Conservation (phyloP, 2,888 invertebrate genomes). For the Polia nebulosa region DNA sequence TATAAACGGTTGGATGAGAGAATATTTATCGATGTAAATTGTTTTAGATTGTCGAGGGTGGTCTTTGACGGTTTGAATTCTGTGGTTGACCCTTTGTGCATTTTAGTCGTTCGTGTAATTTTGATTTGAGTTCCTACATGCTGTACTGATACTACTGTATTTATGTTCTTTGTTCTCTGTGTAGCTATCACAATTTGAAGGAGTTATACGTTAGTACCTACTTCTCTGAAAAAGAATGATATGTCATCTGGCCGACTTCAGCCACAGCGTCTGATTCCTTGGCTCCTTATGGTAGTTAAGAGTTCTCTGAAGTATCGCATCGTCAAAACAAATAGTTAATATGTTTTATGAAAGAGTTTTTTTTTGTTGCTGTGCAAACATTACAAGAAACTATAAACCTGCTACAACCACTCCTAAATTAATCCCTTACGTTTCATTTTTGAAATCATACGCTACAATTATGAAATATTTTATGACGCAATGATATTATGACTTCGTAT, state of each 20-base stretch:
- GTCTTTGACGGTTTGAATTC: slow-evolving; percentile 9
- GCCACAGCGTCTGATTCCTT: background rate
- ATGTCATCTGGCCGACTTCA: background rate
- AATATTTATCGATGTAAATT: slow-evolving; percentile 52
- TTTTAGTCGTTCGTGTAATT: background rate
- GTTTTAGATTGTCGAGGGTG: slow-evolving; percentile 41
- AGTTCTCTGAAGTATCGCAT: background rate
- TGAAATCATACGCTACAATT: slow-evolving; percentile 34
- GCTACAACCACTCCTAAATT: too few species aligned
- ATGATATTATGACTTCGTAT: slow-evolving; percentile 30
- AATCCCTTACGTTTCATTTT: slow-evolving; percentile 33
- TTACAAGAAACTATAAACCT: background rate
- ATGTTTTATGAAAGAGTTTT: background rate
- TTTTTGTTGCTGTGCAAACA: background rate
- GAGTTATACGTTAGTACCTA: background rate
- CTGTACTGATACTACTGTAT: background rate
- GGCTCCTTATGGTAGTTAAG: too few species aligned
- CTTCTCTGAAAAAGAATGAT: background rate
- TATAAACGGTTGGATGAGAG: slow-evolving; percentile 23
- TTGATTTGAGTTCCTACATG: background rate
- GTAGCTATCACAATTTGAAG: background rate
- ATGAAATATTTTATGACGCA: slow-evolving; percentile 45
- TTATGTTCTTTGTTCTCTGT: background rate
- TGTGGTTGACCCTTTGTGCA: background rate
- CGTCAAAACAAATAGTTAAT: background rate